These are phyloP conservation scores for Pygoscelis adeliae DNA, from an alignment of 2,113 vertebrate species.

Conservation along the genomic window DNA sequence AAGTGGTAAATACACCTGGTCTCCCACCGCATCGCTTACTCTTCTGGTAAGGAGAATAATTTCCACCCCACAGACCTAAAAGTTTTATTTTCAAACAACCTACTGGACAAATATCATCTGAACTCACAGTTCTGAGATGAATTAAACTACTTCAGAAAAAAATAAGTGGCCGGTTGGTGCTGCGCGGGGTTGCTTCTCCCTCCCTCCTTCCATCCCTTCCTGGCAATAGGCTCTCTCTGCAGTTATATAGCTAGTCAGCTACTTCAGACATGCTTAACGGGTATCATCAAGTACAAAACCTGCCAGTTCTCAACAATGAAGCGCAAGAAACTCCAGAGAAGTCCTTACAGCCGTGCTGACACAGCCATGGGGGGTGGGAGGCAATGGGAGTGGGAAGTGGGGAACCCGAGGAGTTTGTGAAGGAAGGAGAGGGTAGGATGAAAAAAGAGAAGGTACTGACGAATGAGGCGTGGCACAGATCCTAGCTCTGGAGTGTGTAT, in stretches of 20 bases:
- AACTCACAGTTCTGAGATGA: neutral
- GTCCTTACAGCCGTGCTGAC: rapidly evolving
- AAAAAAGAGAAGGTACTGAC: neutral
- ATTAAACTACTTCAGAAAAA: neutral
- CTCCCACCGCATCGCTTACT: neutral
- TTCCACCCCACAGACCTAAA: neutral
- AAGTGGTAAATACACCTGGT: neutral
- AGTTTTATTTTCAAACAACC: neutral
- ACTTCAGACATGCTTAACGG: neutral
- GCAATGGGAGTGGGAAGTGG: neutral
- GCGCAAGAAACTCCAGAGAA: neutral
- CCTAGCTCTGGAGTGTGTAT: neutral
- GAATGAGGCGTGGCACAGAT: neutral
- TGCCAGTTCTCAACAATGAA: neutral
- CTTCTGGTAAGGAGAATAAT: neutral
- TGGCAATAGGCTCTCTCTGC: neutral
- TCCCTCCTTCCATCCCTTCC: neutral
- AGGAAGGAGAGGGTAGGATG: neutral
- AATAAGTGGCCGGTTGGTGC: neutral
- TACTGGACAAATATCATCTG: neutral
- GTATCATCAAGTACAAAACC: neutral
- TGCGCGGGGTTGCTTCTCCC: neutral
- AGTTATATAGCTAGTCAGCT: neutral
- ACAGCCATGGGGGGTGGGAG: neutral
- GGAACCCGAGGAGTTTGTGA: neutral